Evolutionary conservation across 2,113 vertebrate genomes (phyloP).

Genomic region (Carollia perspicillata): DNA sequence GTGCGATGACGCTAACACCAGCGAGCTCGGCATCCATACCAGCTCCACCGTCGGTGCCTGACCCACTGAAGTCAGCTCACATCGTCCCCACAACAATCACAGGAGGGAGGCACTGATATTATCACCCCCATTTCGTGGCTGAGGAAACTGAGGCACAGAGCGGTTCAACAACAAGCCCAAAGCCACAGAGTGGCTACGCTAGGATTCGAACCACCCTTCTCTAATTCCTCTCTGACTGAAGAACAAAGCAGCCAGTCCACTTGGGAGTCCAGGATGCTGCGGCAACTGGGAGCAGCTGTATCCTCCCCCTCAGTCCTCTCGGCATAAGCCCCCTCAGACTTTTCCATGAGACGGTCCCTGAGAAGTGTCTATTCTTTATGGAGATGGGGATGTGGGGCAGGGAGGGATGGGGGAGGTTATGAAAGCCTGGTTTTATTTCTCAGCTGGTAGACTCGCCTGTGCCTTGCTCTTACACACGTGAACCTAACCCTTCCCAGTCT

Average conservation of each 20-base stretch:
- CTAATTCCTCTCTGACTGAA: no score
- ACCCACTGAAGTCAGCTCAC: background rate
- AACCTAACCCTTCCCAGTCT: background rate
- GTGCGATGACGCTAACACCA: fast-evolving
- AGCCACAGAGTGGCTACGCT: background rate
- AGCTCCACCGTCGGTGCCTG: background rate
- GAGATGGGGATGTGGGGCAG: fast-evolving
- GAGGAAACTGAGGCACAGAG: background rate
- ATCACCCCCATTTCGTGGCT: background rate
- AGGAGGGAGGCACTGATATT: background rate
- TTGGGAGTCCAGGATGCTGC: fast-evolving
- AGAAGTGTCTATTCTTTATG: background rate
- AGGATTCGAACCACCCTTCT: background rate
- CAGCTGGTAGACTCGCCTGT: background rate
- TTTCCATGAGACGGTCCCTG: background rate
- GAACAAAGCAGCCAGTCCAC: background rate
- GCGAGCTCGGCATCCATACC: fast-evolving
- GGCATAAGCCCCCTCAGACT: background rate
- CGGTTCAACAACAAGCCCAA: background rate
- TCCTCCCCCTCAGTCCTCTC: background rate
- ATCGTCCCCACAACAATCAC: background rate
- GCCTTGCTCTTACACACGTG: background rate
- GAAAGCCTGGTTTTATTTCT: background rate
- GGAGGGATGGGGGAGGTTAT: background rate
- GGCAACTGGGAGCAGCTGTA: fast-evolving